Base-by-base conservation (phyloP, 2,113 vertebrate species). In the Erythrocercus mccallii region DNA sequence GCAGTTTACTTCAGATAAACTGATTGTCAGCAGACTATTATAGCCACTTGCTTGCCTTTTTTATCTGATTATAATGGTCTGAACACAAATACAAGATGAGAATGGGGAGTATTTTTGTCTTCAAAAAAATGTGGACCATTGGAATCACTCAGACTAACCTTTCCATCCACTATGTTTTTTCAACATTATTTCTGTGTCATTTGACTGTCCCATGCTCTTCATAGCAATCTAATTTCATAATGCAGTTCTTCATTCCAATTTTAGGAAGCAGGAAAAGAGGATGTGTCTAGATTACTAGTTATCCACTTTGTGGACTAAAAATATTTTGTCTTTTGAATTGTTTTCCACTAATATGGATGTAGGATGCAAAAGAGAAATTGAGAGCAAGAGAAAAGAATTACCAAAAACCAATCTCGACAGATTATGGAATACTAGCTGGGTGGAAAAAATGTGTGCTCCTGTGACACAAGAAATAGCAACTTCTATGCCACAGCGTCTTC, bases 351-450 rank as follows among this genome's bases (percentile, higher is more conserved):
- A 58, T 27, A 48, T 11, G 5, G 65, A 72, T 38, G 17, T 16
- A 44, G 24, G 27, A 51, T n/a, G 37, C 25, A 57, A 58, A 69
- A 70, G 5, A 16, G 7, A 70, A 83, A 80, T 22, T 21, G 10
- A 62, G 17, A 72, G 9, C 15, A 71, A 48, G 27, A 72, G 13
- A 53, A 88, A 64, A 64, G 8, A 88, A 53, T 48, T 48, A 30
- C 4, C 11, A 44, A 81, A 72, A 56, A 0, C 0, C 20, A 23
- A 2, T 56, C 76, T 93, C 0, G 1, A 15, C 38, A 12, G 6
- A 33, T 44, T 27, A 9, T 42, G 18, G 23, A 81, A 64, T 58
- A 35, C 6, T 81, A 44, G 10, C 10, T 48, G 14, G 4, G 24
- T 48, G 12, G 24, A 23, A 48, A 81, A 84, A 95, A 66, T 68